Conservation (phyloP, 2,797 vertebrate species). For the Sardinella longiceps region DNA sequence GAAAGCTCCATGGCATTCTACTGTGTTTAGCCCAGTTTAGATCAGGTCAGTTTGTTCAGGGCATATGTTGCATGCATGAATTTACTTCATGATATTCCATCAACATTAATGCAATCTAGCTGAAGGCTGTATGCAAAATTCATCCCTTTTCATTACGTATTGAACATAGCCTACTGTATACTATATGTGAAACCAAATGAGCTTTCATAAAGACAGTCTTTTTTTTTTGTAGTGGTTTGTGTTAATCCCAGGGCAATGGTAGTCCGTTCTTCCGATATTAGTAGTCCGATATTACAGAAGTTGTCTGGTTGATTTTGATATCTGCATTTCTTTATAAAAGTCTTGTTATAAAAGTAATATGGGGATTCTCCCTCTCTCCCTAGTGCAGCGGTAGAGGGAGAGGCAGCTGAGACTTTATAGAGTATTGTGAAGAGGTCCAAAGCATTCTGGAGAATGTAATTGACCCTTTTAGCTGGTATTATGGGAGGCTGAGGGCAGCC, state of each 20-base stretch:
- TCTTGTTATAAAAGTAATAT: background rate
- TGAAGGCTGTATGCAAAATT: background rate
- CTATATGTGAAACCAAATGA: background rate
- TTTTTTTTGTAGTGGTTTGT: background rate
- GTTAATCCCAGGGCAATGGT: background rate
- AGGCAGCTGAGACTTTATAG: conserved; percentile 46
- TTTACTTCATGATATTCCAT: background rate
- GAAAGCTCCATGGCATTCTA: background rate
- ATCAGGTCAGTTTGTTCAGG: background rate
- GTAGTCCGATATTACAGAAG: background rate
- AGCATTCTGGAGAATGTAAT: conserved; percentile 53
- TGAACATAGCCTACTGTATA: no score
- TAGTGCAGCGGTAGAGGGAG: conserved; percentile 43
- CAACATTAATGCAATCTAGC: background rate
- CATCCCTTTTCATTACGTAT: background rate
- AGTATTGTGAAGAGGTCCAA: conserved; percentile 50
- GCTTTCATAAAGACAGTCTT: background rate
- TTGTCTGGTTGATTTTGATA: background rate
- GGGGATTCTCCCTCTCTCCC: conserved; percentile 31
- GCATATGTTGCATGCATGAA: background rate
- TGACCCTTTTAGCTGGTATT: conserved; percentile 49
- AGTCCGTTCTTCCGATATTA: background rate
- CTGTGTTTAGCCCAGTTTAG: background rate
- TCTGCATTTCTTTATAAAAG: background rate
- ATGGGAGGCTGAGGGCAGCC: conserved; percentile 40